Evolutionary conservation across 1,140 invertebrate species (phyloP).

Genomic region (Aphidius gifuensis): DNA sequence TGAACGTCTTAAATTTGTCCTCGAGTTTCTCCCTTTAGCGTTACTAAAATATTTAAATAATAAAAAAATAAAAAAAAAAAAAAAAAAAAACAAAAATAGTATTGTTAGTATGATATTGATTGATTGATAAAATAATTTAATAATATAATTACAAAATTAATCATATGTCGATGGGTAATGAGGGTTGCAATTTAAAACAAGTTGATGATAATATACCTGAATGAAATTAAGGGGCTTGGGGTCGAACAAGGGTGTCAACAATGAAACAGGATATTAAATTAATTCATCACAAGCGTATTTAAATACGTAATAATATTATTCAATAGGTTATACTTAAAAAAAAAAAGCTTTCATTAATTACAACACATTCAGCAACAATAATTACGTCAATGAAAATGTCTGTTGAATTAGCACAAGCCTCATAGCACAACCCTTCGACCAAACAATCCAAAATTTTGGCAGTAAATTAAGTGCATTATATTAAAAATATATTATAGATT

Average conservation of each 20-base stretch:
- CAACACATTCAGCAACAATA: constrained; percentile 41
- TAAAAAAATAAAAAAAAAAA: constrained; percentile 7
- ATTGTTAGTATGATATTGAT: not conserved
- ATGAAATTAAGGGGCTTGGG: not conserved
- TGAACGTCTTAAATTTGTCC: constrained; percentile 63
- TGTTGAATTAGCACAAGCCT: not conserved
- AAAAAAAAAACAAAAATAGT: not conserved
- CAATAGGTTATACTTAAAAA: constrained; percentile 20
- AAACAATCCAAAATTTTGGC: no score
- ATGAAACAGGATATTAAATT: constrained; percentile 19
- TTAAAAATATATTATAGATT: no score
- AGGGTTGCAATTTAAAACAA: no score
- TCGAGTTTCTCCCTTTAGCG: constrained; percentile 54
- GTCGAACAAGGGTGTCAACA: constrained; percentile 14
- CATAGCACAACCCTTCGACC: no score
- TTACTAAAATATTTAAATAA: constrained; percentile 41
- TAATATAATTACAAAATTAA: not conserved
- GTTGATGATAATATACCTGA: no score
- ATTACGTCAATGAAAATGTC: constrained; percentile 29
- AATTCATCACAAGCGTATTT: constrained; percentile 48
- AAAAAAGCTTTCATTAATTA: constrained; percentile 35
- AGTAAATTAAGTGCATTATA: no score
- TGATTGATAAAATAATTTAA: not conserved
- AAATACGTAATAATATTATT: not conserved
- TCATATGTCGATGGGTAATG: no score